Percentiles rank a stretch among this genome's conserved stretches.
phyloP scores from a whole-genome alignment of 2,797 vertebrate species.

The Cossypha polioptera region DNA sequence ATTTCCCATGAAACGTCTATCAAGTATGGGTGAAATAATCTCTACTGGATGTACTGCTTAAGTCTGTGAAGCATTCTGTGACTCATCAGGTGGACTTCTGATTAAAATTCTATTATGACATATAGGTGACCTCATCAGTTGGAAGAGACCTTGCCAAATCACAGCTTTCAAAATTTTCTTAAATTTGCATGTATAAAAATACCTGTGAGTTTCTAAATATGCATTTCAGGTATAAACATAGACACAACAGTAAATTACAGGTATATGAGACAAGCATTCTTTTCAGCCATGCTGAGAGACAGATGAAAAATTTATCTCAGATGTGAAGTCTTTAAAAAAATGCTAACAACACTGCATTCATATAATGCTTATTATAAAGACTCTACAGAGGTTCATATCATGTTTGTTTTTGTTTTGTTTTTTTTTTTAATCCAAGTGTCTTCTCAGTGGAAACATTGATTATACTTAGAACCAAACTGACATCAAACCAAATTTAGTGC shows the following conservation, averaged over 20 bases:
- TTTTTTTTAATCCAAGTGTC: not conserved
- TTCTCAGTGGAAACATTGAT: not conserved
- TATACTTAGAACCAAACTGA: not conserved
- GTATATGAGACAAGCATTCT: not conserved
- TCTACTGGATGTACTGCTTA: not conserved
- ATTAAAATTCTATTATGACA: not conserved
- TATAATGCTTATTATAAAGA: not conserved
- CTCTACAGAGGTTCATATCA: not conserved
- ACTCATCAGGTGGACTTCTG: not conserved
- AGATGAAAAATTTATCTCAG: not conserved
- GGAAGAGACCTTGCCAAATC: not conserved
- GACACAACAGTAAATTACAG: conserved; percentile 1
- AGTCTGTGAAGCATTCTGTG: not conserved
- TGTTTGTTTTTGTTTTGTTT: not conserved
- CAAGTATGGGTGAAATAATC: not conserved
- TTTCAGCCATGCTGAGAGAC: not conserved
- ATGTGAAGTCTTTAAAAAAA: not conserved
- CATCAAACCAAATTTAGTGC: not conserved
- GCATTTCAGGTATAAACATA: not conserved
- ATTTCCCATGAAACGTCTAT: not conserved
- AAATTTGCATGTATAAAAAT: not conserved
- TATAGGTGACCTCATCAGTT: not conserved
- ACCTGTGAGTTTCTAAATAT: not conserved
- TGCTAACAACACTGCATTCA: not conserved
- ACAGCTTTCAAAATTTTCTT: not conserved